Conservation (phyloP, 2,797 vertebrate genomes). For the Chelon auratus region DNA sequence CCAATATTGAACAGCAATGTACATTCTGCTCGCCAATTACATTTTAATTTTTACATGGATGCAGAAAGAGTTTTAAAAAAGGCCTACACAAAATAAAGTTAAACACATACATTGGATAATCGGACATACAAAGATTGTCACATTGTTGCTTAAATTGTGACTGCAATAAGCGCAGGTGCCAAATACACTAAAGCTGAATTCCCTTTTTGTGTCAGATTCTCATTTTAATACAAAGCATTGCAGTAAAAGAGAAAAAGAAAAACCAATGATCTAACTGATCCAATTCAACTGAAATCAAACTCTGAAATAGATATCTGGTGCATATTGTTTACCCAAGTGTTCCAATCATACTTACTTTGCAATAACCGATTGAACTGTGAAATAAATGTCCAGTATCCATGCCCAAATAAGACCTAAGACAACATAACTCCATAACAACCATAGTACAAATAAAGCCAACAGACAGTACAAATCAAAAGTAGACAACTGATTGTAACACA, state of each 20-base stretch:
- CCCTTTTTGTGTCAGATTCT: conserved; percentile 59
- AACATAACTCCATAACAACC: conserved; percentile 54
- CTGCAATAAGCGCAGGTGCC: conserved; percentile 19
- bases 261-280: background rate
- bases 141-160: conserved; percentile 38
- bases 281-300: conserved; percentile 2
- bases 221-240: conserved; percentile 29
- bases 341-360: conserved; percentile 39
- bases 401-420: conserved; percentile 50
- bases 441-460: conserved; percentile 51
- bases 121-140: conserved; percentile 56
- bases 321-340: conserved; percentile 33
- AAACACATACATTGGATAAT: conserved; percentile 31
- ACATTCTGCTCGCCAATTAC: conserved; percentile 63
- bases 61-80: conserved; percentile 15
- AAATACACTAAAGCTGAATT: conserved; percentile 41
- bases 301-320: conserved; percentile 38
- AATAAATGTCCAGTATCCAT: conserved; percentile 72
- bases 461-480: conserved; percentile 68
- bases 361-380: conserved; percentile 41
- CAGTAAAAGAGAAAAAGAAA: conserved; percentile 13
- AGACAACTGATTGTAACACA: conserved; percentile 71
- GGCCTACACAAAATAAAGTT: conserved; percentile 11
- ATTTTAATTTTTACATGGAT: conserved; percentile 46
- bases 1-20: conserved; percentile 50